phyloP scores from a whole-genome alignment of 2,888 invertebrate species.

The Amphipyra berbera region DNA sequence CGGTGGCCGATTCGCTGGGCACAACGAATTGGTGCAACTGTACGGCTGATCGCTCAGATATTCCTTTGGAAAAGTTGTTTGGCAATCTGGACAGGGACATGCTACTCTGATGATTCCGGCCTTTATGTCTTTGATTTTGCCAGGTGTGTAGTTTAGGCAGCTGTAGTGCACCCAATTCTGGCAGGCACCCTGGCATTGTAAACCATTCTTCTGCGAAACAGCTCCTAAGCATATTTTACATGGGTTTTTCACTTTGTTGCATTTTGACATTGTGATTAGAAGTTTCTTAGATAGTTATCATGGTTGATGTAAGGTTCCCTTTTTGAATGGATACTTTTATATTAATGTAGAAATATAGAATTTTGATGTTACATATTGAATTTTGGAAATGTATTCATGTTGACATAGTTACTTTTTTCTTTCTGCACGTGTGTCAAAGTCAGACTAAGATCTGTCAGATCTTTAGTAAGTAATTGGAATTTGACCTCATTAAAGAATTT shows the following conservation, averaged over 20 bases:
- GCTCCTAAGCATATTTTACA: conserved; percentile 80
- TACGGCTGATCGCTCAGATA: conserved; percentile 68
- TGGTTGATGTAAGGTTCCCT: conserved; percentile 33
- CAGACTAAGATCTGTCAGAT: conserved; percentile 13
- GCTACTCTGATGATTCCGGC: conserved; percentile 75
- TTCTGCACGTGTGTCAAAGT: conserved; percentile 16
- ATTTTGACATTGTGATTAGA: conserved; percentile 69
- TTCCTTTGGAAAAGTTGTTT: conserved; percentile 69
- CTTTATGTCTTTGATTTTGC: conserved; percentile 79
- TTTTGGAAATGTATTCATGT: conserved; percentile 27
- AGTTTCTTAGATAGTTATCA: conserved; percentile 28
- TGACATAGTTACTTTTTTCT: conserved; percentile 31
- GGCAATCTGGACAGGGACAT: conserved; percentile 85
- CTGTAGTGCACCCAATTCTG: conserved; percentile 78
- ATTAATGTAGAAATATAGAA: conserved; percentile 10
- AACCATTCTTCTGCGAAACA: conserved; percentile 74
- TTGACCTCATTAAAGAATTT: background rate
- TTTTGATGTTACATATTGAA: no score
- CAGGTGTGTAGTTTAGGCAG: conserved; percentile 81
- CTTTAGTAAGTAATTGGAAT: no score
- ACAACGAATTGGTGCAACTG: conserved; percentile 71
- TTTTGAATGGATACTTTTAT: conserved; percentile 17
- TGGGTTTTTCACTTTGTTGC: conserved; percentile 74
- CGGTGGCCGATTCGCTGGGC: conserved; percentile 75
- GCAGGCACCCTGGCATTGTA: conserved; percentile 81